These are phyloP conservation scores for Scaptomyza pallida DNA, from an alignment of 1,140 invertebrate species.

Conservation along the genomic window DNA sequence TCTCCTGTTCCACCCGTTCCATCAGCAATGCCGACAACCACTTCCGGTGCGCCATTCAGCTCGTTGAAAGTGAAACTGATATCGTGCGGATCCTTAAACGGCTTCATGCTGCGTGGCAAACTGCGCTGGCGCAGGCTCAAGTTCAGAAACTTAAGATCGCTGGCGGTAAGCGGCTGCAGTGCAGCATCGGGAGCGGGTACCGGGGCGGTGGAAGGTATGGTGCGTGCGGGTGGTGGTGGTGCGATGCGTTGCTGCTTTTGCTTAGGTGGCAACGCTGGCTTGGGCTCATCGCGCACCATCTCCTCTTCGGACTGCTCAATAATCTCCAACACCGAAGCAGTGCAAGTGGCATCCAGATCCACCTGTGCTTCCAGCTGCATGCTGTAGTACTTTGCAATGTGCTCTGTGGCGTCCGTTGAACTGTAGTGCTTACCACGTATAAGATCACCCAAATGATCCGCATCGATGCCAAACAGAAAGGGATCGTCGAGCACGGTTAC, in stretches of 20 bases:
- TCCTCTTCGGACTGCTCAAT: slow-evolving; percentile 65
- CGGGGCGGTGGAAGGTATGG: background rate
- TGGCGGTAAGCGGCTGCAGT: slow-evolving; percentile 71
- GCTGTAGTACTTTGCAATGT: slow-evolving; percentile 65
- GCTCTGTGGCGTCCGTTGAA: slow-evolving; percentile 55
- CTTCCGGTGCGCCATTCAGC: slow-evolving; percentile 49
- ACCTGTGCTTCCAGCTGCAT: slow-evolving; percentile 42
- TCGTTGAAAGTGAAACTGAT: slow-evolving; percentile 84
- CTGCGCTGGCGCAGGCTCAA: slow-evolving; percentile 79
- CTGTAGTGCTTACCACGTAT: slow-evolving; percentile 69
- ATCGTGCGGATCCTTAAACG: slow-evolving; percentile 82
- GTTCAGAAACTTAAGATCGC: slow-evolving; percentile 80
- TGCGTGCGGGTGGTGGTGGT: slow-evolving; percentile 56
- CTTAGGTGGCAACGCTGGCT: slow-evolving; percentile 75
- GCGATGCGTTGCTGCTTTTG: slow-evolving; percentile 62
- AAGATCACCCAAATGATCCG: slow-evolving; percentile 77
- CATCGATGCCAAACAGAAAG: slow-evolving; percentile 83
- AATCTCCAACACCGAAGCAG: slow-evolving; percentile 68
- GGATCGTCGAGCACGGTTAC: slow-evolving; percentile 83
- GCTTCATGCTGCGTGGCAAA: slow-evolving; percentile 78
- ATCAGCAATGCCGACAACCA: slow-evolving; percentile 25
- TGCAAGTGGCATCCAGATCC: slow-evolving; percentile 5
- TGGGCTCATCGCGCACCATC: slow-evolving; percentile 44
- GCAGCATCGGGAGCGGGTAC: slow-evolving; percentile 6
- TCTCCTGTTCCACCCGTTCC: slow-evolving; percentile 23